phyloP scores from a whole-genome alignment of 2,888 invertebrate genomes.

The Merodon equestris region DNA sequence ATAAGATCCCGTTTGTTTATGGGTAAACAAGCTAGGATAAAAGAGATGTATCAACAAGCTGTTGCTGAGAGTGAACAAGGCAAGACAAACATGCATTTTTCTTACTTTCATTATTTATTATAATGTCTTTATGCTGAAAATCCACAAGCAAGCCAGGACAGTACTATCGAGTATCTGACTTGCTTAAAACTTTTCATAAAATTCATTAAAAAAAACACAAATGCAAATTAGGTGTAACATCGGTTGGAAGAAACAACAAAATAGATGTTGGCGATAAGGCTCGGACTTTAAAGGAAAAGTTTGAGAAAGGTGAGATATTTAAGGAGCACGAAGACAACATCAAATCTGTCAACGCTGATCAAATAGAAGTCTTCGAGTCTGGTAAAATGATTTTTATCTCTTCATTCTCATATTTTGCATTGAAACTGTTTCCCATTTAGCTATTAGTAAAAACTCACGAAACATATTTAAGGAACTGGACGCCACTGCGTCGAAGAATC shows the following conservation, averaged over 20 bases:
- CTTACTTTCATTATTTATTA: too few relatives aligned
- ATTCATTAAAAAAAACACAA: too few relatives aligned
- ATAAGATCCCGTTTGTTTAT: conserved; percentile 91
- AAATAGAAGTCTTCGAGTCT: conserved; percentile 88
- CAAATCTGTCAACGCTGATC: conserved; percentile 80
- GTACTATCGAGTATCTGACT: conserved; percentile 3
- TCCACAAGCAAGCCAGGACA: too few relatives aligned
- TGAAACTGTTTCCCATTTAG: conserved; percentile 77
- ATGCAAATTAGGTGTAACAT: conserved; percentile 80
- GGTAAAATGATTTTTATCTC: conserved; percentile 80
- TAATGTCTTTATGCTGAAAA: too few relatives aligned
- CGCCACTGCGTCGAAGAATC: conserved; percentile 80
- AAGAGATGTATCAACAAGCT: conserved; percentile 94
- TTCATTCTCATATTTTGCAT: not conserved
- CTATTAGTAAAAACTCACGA: conserved; percentile 91
- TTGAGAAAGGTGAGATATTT: conserved; percentile 88
- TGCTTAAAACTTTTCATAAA: not conserved
- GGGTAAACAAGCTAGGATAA: conserved; percentile 94
- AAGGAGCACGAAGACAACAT: conserved; percentile 81
- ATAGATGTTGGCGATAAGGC: conserved; percentile 81
- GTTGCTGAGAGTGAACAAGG: conserved; percentile 88
- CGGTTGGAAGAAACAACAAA: conserved; percentile 80
- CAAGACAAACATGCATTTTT: conserved; percentile 66
- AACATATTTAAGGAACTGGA: conserved; percentile 92
- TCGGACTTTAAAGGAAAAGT: conserved; percentile 86